These are phyloP conservation scores for Diceros bicornis DNA, from an alignment of 2,797 vertebrate genomes.

Conservation along the genomic window DNA sequence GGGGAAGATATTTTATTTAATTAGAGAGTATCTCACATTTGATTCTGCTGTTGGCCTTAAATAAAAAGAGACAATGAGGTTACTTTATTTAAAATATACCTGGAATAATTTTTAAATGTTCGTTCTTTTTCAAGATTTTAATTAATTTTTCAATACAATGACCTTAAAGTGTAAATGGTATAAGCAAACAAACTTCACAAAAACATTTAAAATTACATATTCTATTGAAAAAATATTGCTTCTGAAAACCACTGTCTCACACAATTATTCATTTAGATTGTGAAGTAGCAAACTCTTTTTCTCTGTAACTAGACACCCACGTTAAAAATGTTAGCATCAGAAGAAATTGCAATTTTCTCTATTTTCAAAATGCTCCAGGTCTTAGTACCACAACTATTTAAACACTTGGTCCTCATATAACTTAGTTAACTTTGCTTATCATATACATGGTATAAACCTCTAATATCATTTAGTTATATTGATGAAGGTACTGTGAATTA, in stretches of 20 bases:
- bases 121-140: background rate
- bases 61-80: background rate
- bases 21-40: background rate
- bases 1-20: background rate
- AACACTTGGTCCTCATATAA: background rate
- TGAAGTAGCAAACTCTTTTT: background rate
- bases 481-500: background rate
- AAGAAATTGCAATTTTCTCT: background rate
- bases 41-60: background rate
- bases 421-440: background rate
- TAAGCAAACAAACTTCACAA: background rate
- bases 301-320: background rate
- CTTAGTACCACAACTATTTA: background rate
- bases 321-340: background rate
- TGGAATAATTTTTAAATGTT: background rate
- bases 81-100: background rate
- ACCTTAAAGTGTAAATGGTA: background rate
- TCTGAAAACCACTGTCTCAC: background rate
- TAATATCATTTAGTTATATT: background rate
- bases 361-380: background rate
- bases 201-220: background rate
- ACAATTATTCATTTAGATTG: background rate
- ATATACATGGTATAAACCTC: background rate
- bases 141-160: background rate
- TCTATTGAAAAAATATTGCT: background rate